Conservation (phyloP, 2,888 invertebrate species). For the Agrotis ipsilon region DNA sequence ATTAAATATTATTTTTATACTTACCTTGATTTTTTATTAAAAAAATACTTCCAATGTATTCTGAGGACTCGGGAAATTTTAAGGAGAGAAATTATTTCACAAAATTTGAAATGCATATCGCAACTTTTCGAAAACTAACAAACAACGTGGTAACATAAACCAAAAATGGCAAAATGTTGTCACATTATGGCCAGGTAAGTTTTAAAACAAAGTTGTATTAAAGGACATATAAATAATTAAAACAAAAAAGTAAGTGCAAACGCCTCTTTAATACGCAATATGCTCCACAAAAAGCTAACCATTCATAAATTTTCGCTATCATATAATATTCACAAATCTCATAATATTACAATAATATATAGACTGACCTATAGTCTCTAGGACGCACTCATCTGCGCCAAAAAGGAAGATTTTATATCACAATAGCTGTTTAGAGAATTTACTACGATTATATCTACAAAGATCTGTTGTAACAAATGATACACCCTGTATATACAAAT, state of each 20-base stretch:
- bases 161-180: no score
- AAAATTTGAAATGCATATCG: no score
- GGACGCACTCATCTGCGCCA: constrained; percentile 62
- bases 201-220: no score
- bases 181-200: no score
- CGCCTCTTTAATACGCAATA: constrained; percentile 89
- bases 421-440: constrained; percentile 73
- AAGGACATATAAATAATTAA: constrained; percentile 68
- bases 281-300: constrained; percentile 90
- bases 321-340: constrained; percentile 84
- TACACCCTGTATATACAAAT: constrained; percentile 15
- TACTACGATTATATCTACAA: constrained; percentile 56
- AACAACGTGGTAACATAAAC: no score
- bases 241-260: constrained; percentile 81
- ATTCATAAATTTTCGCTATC: constrained; percentile 85
- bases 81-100: no score
- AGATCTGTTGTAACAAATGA: constrained; percentile 48
- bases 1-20: constrained; percentile 11
- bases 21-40: neutral
- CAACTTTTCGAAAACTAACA: no score
- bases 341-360: constrained; percentile 63
- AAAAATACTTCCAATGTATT: no score
- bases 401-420: constrained; percentile 80
- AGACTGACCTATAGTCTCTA: constrained; percentile 64
- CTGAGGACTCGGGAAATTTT: no score